A percentile compares a stretch with the other conserved stretches of the same genome.
Evolutionary conservation across 2,113 vertebrate genomes (phyloP).

Genomic region (Etheostoma cragini): DNA sequence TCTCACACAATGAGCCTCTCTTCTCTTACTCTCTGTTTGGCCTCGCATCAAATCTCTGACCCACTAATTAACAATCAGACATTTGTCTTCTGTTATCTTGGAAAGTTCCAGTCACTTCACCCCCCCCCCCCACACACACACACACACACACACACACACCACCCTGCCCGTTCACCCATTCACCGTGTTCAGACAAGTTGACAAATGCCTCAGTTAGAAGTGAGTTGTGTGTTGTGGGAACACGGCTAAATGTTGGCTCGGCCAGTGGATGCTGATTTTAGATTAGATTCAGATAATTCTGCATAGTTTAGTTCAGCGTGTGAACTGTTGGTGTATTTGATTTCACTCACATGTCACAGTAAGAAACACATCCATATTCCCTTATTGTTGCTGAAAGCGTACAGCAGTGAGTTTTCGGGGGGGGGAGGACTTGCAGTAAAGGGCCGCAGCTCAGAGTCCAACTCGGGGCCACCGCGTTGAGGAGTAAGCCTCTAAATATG

Average conservation of each 20-base stretch:
- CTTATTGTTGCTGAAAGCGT: neutral
- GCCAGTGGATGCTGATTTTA: neutral
- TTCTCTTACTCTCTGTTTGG: conserved; percentile 70
- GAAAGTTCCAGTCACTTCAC: conserved; percentile 55
- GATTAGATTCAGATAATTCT: neutral
- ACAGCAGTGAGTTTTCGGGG: too few species aligned
- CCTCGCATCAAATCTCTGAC: conserved; percentile 70
- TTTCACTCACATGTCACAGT: neutral
- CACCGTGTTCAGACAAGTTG: conserved; percentile 14
- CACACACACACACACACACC: too few species aligned
- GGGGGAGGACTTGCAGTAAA: too few species aligned
- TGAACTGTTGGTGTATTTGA: neutral
- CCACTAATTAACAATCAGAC: conserved; percentile 79
- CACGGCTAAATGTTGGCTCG: neutral
- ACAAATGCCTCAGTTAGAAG: conserved; percentile 14
- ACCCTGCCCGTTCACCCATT: neutral
- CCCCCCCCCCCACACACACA: neutral
- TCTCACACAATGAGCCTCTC: conserved; percentile 75
- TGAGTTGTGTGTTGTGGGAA: conserved; percentile 7
- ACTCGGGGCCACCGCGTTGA: too few species aligned
- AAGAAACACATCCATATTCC: neutral
- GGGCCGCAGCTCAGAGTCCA: too few species aligned
- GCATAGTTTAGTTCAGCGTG: neutral
- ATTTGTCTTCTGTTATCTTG: conserved; percentile 73
- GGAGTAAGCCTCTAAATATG: too few species aligned